Percentiles rank a stretch among this genome's conserved stretches.
Conservation (phyloP, 2,113 vertebrate species). For the Catharus minimus region DNA sequence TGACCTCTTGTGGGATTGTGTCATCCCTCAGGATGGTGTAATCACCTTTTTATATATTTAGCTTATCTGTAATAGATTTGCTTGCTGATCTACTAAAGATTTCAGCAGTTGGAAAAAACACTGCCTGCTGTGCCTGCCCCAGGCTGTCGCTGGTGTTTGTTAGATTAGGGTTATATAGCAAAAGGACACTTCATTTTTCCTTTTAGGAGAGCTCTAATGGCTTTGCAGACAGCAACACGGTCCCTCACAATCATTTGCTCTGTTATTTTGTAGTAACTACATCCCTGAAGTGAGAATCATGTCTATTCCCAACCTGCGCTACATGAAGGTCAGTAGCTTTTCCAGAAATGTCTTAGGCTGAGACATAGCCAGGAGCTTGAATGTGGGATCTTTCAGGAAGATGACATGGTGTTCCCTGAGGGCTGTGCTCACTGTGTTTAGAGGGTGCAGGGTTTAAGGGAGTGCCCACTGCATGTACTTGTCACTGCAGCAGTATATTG, state of each 20-base stretch:
- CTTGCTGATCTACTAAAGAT: not conserved
- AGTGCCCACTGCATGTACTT: not conserved
- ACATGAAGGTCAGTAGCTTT: conserved; percentile 87
- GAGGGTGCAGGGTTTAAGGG: not conserved
- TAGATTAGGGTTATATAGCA: not conserved
- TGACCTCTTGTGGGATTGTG: not conserved
- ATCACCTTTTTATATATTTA: not conserved
- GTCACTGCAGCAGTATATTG: not conserved
- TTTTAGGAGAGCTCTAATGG: not conserved
- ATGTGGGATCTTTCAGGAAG: not conserved
- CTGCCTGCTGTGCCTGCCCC: not conserved
- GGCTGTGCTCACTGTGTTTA: fast-evolving
- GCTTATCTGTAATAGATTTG: not conserved
- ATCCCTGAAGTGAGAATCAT: conserved; percentile 98
- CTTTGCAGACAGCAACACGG: not conserved
- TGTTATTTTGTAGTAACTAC: conserved; percentile 84
- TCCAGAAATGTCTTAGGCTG: not conserved
- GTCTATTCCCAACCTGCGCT: conserved; percentile 97
- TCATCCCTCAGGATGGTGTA: not conserved
- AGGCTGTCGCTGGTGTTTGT: not conserved
- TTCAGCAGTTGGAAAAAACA: not conserved
- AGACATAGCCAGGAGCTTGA: not conserved
- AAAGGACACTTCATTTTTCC: not conserved
- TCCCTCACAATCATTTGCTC: not conserved
- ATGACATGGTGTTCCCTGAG: not conserved